Conservation (phyloP, 2,888 invertebrate species). For the Augiades crinisus region DNA sequence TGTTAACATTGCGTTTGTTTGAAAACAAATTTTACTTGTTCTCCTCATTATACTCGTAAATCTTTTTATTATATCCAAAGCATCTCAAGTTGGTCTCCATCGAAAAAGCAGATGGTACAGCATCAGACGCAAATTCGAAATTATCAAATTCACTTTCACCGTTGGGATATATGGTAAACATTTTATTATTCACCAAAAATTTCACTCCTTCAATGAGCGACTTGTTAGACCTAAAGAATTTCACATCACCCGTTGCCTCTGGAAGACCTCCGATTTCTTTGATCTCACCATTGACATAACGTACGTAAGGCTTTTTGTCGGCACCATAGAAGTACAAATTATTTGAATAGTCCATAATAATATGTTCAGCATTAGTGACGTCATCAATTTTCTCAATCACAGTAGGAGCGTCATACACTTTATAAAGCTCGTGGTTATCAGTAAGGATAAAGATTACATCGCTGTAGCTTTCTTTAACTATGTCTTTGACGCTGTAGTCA, state of each 20-base stretch:
- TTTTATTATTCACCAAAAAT: slow-evolving; percentile 41
- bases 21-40: too few species aligned
- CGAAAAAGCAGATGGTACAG: slow-evolving; percentile 47
- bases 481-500: slow-evolving; percentile 36
- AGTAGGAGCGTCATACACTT: slow-evolving; percentile 52
- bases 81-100: slow-evolving; percentile 52
- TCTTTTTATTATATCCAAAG: slow-evolving; percentile 52
- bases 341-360: slow-evolving; percentile 51
- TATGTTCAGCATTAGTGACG: slow-evolving; percentile 48
- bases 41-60: slow-evolving; percentile 60
- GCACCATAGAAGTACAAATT: slow-evolving; percentile 53
- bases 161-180: slow-evolving; percentile 44
- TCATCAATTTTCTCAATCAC: slow-evolving; percentile 47
- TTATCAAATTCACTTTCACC: slow-evolving; percentile 41
- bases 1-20: too few species aligned
- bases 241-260: slow-evolving; percentile 35
- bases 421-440: slow-evolving; percentile 50
- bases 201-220: slow-evolving; percentile 43
- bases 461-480: slow-evolving; percentile 32
- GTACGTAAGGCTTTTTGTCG: slow-evolving; percentile 47
- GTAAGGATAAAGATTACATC: slow-evolving; percentile 54
- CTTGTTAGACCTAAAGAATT: slow-evolving; percentile 43
- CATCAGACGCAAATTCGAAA: slow-evolving; percentile 36
- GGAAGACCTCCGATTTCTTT: slow-evolving; percentile 53
- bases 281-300: slow-evolving; percentile 38